Evolutionary conservation across 2,113 vertebrate species (phyloP).

Genomic region (Dicerorhinus sumatrensis): DNA sequence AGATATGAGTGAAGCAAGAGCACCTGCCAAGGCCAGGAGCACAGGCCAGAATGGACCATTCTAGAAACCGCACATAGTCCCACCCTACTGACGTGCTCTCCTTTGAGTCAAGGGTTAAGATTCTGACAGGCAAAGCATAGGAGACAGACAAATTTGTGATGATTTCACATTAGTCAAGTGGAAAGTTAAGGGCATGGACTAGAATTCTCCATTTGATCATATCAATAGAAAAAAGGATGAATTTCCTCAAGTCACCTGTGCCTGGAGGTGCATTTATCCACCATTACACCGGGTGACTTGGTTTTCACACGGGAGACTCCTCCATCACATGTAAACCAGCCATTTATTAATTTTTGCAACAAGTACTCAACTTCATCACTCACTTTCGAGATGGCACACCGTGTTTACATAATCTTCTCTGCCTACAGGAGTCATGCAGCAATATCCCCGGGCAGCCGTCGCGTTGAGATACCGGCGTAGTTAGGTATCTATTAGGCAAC

Average conservation of each 20-base stretch:
- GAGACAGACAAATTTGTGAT: neutral
- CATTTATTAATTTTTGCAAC: slow-evolving; percentile 75
- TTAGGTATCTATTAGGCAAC: slow-evolving; percentile 5
- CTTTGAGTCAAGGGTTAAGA: neutral
- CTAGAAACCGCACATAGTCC: neutral
- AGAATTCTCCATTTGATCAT: neutral
- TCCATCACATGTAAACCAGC: slow-evolving; percentile 37
- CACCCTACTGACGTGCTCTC: fast-evolving
- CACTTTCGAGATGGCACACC: slow-evolving; percentile 58
- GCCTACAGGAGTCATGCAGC: slow-evolving; percentile 25
- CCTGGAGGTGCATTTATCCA: neutral
- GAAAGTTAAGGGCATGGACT: neutral
- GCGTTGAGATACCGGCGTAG: slow-evolving; percentile 19
- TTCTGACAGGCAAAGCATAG: neutral
- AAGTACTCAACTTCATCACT: slow-evolving; percentile 75
- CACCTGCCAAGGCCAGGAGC: fast-evolving
- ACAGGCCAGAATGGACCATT: fast-evolving
- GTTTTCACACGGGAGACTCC: neutral
- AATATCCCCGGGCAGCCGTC: slow-evolving; percentile 42
- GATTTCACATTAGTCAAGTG: neutral
- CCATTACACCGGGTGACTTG: neutral
- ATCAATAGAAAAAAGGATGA: neutral
- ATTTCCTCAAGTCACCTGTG: neutral
- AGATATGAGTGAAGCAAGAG: fast-evolving
- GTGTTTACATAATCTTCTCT: slow-evolving; percentile 61